Percentiles rank a stretch among this genome's conserved stretches.
These are phyloP conservation scores for Pipra filicauda DNA, from an alignment of 2,113 vertebrate species.

Conservation along the genomic window DNA sequence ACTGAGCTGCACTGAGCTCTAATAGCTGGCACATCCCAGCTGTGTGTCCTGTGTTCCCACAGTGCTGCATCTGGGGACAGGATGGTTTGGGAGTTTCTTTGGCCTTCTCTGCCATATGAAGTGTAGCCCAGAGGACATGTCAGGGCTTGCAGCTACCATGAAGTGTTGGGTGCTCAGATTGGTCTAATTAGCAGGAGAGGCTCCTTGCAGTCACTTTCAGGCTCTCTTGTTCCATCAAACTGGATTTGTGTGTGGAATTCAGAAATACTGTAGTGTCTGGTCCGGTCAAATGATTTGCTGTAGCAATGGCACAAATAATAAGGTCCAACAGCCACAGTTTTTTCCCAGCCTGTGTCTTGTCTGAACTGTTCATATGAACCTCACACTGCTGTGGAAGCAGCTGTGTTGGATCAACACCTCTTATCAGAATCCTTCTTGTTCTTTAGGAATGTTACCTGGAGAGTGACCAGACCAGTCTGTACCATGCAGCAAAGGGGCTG, in stretches of 20 bases:
- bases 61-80: neutral
- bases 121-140: rapidly evolving
- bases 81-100: neutral
- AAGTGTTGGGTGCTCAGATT: neutral
- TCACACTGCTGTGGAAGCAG: neutral
- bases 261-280: neutral
- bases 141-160: neutral
- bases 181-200: neutral
- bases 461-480: slow-evolving; percentile 95
- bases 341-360: neutral
- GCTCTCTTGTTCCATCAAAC: neutral
- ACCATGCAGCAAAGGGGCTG: slow-evolving; percentile 94
- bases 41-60: neutral
- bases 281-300: neutral
- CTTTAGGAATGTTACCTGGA: slow-evolving; percentile 94
- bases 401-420: neutral
- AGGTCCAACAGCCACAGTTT: neutral
- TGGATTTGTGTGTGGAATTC: neutral
- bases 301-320: neutral
- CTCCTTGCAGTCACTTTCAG: neutral
- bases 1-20: neutral
- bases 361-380: neutral
- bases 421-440: neutral
- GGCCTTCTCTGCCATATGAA: neutral
- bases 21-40: neutral